phyloP scores from a whole-genome alignment of 2,113 vertebrate genomes.

The Eretmodus cyanostictus region DNA sequence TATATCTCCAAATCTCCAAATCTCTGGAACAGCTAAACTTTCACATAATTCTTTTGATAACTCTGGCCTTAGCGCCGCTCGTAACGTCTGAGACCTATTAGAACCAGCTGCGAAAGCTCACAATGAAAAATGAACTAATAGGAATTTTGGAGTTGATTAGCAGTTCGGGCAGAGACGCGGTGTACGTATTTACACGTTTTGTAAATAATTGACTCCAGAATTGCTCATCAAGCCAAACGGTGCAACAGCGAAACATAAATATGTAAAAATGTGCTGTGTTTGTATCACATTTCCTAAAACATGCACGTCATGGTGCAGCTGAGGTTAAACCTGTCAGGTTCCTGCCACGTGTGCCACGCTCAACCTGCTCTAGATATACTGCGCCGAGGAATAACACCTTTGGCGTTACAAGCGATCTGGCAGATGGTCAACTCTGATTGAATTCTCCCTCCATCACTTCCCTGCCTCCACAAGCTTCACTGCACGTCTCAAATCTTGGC shows the following conservation, averaged over 20 bases:
- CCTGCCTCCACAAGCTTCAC: neutral
- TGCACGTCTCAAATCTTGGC: constrained; percentile 27
- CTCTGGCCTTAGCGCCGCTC: accelerated
- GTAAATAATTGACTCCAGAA: neutral
- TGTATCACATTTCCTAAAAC: neutral
- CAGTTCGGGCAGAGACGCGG: accelerated
- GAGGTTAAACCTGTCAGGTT: neutral
- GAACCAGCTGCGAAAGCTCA: neutral
- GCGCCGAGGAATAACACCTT: constrained; percentile 30
- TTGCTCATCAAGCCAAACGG: neutral
- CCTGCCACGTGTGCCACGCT: neutral
- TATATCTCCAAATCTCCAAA: neutral
- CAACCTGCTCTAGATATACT: neutral
- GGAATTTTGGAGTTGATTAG: neutral
- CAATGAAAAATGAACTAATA: neutral
- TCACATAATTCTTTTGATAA: neutral
- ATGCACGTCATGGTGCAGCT: neutral
- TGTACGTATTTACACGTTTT: neutral
- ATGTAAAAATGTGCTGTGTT: neutral
- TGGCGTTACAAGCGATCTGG: constrained; percentile 30
- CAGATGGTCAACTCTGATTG: constrained; percentile 63
- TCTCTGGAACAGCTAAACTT: neutral
- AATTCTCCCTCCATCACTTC: constrained; percentile 22
- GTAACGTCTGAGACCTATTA: neutral
- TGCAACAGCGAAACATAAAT: neutral